phyloP scores from a whole-genome alignment of 2,888 invertebrate species.

The Laothoe populi region DNA sequence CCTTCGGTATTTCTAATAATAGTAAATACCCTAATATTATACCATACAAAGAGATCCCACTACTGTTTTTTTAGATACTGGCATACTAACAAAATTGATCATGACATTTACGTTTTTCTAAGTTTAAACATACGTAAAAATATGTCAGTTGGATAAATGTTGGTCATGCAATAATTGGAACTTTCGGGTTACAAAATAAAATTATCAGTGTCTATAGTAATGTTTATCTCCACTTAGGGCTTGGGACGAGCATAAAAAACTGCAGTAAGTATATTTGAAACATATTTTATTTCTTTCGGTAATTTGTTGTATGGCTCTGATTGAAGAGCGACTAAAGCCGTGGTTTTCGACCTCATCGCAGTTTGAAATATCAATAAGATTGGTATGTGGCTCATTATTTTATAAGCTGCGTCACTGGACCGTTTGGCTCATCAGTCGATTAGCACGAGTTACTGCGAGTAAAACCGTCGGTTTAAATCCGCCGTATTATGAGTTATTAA shows the following conservation, averaged over 20 bases:
- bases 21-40: too few relatives aligned
- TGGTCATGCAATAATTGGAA: constrained; percentile 50
- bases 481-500: neutral
- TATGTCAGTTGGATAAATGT: constrained; percentile 62
- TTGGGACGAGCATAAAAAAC: constrained; percentile 41
- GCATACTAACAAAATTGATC: constrained; percentile 25
- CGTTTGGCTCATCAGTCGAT: too few relatives aligned
- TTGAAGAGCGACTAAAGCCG: neutral
- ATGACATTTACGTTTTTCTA: constrained; percentile 51
- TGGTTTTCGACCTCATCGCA: neutral
- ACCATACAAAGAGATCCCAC: neutral
- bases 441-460: neutral
- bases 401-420: neutral
- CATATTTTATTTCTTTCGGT: neutral
- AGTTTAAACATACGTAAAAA: constrained; percentile 52
- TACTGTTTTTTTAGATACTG: neutral
- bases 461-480: too few relatives aligned
- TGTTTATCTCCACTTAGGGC: constrained; percentile 54
- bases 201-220: constrained; percentile 74
- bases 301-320: neutral
- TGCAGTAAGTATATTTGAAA: constrained; percentile 56
- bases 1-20: too few relatives aligned
- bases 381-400: neutral
- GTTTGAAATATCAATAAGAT: neutral
- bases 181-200: constrained; percentile 82